Evolutionary conservation across 2,797 vertebrate genomes (phyloP), one percentile per base, ranked within the genome.

Genomic region (Sarcoramphus papa): DNA sequence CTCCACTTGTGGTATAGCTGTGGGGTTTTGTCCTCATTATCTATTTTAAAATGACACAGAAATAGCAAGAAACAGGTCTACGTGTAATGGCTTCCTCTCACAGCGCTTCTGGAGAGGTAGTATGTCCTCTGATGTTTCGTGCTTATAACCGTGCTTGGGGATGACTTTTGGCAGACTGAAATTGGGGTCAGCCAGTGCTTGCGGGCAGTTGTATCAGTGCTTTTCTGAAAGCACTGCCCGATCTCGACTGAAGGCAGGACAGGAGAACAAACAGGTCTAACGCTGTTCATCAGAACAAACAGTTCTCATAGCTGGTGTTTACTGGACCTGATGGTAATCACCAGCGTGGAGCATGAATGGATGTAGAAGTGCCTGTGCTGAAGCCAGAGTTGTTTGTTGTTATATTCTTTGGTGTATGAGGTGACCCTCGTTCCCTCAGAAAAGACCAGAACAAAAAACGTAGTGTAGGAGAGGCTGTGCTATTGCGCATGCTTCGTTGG

Each of bases 21-120:
- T 13, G 16, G 16, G 0, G 3, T 59, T 72, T 88, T 48, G 3
- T 7, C 6, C 16, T 60, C 1, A 0, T 7, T 15, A 2, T 11
- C 22, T 70, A 2, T 78, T 84, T 86, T 69, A 41, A 73, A 93
- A 45, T 40, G 57, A 20, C 24, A 54, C 25, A 51, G 33, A 92
- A 86, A 59, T 62, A 48, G 69, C 19, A 76, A 79, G 83, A 76
- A 93, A 28, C 1, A 1, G 43, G 48, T 24, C 5, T 37, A 14
- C 3, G 3, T 69, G 56, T 70, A 84, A 81, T 90, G 90, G 53
- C 43, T 92, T 84, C 60, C 48, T 90, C 40, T 77, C 12, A 5
- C 12, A 57, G 43, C 9, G 1, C 50, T 43, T 50, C 37, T 78
- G 27, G 33, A 70, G 51, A 79, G 67, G 65, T 81, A 47, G 47